phyloP scores from a whole-genome alignment of 2,113 vertebrate genomes.

The Cercopithecus mona region DNA sequence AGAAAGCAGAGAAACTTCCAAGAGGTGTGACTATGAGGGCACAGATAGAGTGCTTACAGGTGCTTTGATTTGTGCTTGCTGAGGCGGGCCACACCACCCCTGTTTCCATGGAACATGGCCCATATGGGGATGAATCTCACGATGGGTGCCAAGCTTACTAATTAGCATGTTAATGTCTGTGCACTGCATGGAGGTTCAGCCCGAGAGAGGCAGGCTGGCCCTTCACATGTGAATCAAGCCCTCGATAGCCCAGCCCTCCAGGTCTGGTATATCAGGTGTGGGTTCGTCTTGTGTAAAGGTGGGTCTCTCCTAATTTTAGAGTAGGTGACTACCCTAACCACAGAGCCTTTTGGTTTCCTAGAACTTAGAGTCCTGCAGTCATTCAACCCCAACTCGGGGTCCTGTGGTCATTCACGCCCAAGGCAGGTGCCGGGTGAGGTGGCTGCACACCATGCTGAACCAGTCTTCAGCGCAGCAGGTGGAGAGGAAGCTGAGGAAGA shows the following conservation, averaged over 20 bases:
- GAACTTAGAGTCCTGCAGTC: neutral
- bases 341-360: neutral
- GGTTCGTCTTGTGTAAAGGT: neutral
- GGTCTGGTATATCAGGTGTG: too few relatives aligned
- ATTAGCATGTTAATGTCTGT: constrained; percentile 68
- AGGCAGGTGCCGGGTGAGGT: neutral
- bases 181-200: constrained; percentile 48
- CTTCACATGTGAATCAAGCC: constrained; percentile 32
- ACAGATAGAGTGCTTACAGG: constrained; percentile 68
- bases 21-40: constrained; percentile 48
- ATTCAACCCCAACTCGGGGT: neutral
- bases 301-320: neutral
- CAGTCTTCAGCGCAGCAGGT: neutral
- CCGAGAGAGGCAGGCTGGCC: constrained; percentile 48
- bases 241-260: neutral
- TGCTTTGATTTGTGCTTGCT: constrained; percentile 66
- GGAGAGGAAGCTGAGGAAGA: neutral
- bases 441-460: neutral
- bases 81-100: neutral
- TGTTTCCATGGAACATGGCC: constrained; percentile 58
- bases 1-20: constrained; percentile 53
- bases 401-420: neutral
- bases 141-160: constrained; percentile 73
- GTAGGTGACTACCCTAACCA: too few relatives aligned
- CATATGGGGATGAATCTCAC: constrained; percentile 68